Conservation (phyloP, 2,113 vertebrate species). For the Erythrolamprus reginae region DNA sequence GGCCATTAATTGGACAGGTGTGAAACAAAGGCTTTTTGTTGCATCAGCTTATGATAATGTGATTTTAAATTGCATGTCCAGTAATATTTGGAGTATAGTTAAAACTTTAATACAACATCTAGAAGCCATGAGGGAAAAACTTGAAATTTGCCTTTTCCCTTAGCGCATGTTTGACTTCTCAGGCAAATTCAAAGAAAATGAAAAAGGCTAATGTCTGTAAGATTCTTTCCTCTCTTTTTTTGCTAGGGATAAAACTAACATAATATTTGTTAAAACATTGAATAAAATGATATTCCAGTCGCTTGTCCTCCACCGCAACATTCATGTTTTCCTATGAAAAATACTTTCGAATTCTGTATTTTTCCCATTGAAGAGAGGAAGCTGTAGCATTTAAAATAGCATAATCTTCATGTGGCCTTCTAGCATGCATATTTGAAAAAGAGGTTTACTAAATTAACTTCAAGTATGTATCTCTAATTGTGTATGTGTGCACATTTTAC, state of each 20-base stretch:
- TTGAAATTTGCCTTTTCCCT: background rate
- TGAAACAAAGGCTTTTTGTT: background rate
- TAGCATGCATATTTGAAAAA: background rate
- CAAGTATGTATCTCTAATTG: background rate
- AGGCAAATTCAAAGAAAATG: background rate
- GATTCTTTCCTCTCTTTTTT: background rate
- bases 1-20: background rate
- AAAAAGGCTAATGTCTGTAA: background rate
- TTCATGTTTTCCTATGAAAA: background rate
- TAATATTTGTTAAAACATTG: background rate
- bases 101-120: background rate
- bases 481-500: background rate
- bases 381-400: background rate
- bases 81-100: background rate
- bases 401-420: background rate
- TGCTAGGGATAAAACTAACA: background rate
- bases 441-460: background rate
- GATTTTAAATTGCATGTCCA: background rate
- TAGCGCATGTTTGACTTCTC: background rate
- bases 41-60: background rate
- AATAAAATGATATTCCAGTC: background rate
- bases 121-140: background rate
- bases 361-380: background rate
- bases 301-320: background rate
- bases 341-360: conserved; percentile 3